Evolutionary conservation across 2,888 invertebrate genomes (phyloP).

Genomic region (Erebia epiphron): DNA sequence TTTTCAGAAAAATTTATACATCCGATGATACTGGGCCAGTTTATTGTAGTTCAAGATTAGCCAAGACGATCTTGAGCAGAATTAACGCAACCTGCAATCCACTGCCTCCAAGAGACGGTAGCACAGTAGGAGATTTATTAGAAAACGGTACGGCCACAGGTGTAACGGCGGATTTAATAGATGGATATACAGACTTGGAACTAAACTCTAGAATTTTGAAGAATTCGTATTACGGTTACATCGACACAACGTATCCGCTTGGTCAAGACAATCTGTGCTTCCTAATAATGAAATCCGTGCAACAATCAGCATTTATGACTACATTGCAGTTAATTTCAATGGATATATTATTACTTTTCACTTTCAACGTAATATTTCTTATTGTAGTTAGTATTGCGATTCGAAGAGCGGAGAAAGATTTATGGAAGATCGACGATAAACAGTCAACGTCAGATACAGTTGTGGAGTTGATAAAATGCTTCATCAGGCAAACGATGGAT

Average conservation of each 20-base stretch:
- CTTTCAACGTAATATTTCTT: slow-evolving; percentile 54
- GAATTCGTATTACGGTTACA: slow-evolving; percentile 71
- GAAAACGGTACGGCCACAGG: slow-evolving; percentile 74
- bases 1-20: slow-evolving; percentile 63
- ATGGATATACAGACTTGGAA: slow-evolving; percentile 80
- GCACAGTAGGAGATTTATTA: slow-evolving; percentile 69
- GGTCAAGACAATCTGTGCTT: slow-evolving; percentile 82
- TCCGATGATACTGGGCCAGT: slow-evolving; percentile 59
- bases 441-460: slow-evolving; percentile 53
- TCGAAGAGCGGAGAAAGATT: slow-evolving; percentile 56
- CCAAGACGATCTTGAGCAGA: slow-evolving; percentile 56
- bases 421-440: slow-evolving; percentile 52
- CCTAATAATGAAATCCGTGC: slow-evolving; percentile 74
- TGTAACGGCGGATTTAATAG: slow-evolving; percentile 69
- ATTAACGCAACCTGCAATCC: slow-evolving; percentile 71
- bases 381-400: slow-evolving; percentile 55
- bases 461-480: slow-evolving; percentile 68
- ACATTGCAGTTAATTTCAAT: slow-evolving; percentile 62
- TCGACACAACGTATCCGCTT: slow-evolving; percentile 79
- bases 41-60: slow-evolving; percentile 60
- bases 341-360: slow-evolving; percentile 57
- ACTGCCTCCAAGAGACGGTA: slow-evolving; percentile 65
- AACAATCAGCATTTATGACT: slow-evolving; percentile 76
- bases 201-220: slow-evolving; percentile 80
- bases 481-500: slow-evolving; percentile 70